These are phyloP conservation scores for Notothenia rossii DNA, from an alignment of 2,113 vertebrate species.

Conservation along the genomic window DNA sequence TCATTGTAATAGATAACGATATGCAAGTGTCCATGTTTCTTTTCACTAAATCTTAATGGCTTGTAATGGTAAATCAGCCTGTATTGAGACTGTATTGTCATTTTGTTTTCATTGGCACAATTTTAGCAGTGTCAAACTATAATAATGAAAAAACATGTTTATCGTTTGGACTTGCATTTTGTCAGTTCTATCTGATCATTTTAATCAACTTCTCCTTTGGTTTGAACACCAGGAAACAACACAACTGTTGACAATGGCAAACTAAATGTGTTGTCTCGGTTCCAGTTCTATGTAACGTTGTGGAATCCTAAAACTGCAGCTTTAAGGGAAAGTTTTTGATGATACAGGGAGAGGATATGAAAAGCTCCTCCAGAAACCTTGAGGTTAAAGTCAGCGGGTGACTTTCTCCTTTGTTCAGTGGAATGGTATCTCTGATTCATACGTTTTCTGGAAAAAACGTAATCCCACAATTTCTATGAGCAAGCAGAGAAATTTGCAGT, in stretches of 20 bases:
- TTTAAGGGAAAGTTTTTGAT: slow-evolving; percentile 22
- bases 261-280: not conserved
- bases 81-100: not conserved
- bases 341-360: slow-evolving; percentile 49
- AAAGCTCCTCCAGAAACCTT: slow-evolving; percentile 12
- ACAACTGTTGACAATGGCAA: not conserved
- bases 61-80: not conserved
- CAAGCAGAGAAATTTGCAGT: not conserved
- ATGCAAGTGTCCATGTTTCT: not conserved
- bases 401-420: not conserved
- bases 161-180: not conserved
- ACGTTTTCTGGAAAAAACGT: not conserved
- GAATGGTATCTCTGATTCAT: not conserved
- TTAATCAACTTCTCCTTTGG: not conserved
- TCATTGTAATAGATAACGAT: not conserved
- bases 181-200: not conserved
- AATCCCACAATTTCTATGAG: not conserved
- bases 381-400: not conserved
- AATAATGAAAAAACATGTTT: not conserved
- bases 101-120: not conserved
- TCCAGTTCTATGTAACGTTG: not conserved
- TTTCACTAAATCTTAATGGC: not conserved
- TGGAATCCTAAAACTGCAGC: slow-evolving; percentile 36
- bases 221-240: not conserved
- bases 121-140: not conserved